Base-by-base conservation (phyloP, 1,140 invertebrate species). In the Planococcus citri region DNA sequence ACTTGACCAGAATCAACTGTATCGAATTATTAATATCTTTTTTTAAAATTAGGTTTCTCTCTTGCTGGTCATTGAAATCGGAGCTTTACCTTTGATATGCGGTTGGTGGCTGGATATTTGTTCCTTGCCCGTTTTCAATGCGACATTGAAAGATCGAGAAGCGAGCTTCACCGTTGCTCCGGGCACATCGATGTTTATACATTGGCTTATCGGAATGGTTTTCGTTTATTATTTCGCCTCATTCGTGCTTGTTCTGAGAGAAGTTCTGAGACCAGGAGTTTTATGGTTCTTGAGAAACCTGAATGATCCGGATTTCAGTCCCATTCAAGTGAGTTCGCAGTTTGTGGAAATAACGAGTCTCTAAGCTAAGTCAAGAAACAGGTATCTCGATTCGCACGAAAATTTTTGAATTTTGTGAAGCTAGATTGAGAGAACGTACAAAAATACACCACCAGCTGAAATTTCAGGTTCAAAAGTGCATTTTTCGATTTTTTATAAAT, bases 81-180 rank as follows among this genome's bases (percentile, higher is more conserved):
- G 95, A 8, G 88, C 98, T 2, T 87, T 99, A 73, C 97, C 97
- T 0, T 79, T 98, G 0, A 88, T 98, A 8, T 98, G 95, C 78
- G 97, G 97, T 17, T 98, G 95, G 93, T 99, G 97, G 96, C 80
- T 99, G 29, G 97, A 99, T 77, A 92, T 99, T 71, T 99, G 97
- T 76, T 97, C 95, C 0, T 79, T 99, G 73, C 87, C 93, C 0
- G 86, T 97, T 84, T 95, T 98, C 76, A 94, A 97, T 80, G 91
- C 92, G 3, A 92, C 90, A 8, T 80, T 96, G 0, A 89, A 89
- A 76, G 92, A 93, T 75, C 81, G 96, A 58, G 88, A 96, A 78
- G 84, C 87, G 0, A 92, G 90, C 71, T 95, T 98, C 73, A 85
- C 87, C 72, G 69, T 72, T 9, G 80, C 93, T 0, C 96, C 97